Conservation (phyloP, 2,888 invertebrate genomes). For the Tubiluchus corallicola region DNA sequence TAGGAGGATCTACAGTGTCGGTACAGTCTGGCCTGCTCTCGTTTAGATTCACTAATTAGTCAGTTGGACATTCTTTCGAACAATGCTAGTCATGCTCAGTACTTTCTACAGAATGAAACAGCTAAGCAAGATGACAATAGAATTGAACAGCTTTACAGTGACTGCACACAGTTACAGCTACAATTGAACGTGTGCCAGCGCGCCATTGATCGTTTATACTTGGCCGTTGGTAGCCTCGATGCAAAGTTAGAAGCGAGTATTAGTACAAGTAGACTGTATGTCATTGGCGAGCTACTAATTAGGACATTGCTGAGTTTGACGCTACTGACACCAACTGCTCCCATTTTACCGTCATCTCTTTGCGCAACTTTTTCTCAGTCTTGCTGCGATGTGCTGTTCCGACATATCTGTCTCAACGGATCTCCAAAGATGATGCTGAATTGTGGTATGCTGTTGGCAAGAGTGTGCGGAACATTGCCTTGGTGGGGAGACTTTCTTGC, state of each 20-base stretch:
- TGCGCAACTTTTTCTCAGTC: slow-evolving; percentile 21
- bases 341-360: too few species aligned
- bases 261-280: slow-evolving; percentile 64
- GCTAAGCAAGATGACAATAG: slow-evolving; percentile 35
- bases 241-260: slow-evolving; percentile 8
- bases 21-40: slow-evolving; percentile 62
- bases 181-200: slow-evolving; percentile 65
- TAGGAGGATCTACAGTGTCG: slow-evolving; percentile 61
- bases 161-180: slow-evolving; percentile 69
- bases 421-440: slow-evolving; percentile 58
- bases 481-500: slow-evolving; percentile 88
- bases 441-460: slow-evolving; percentile 54
- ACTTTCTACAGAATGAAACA: slow-evolving; percentile 44
- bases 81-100: slow-evolving; percentile 34
- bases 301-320: slow-evolving; percentile 46
- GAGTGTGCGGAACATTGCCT: slow-evolving; percentile 48
- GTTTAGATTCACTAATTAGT: slow-evolving; percentile 56
- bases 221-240: slow-evolving; percentile 27
- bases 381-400: slow-evolving; percentile 40
- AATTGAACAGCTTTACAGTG: slow-evolving; percentile 41
- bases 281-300: slow-evolving; percentile 58
- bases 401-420: slow-evolving; percentile 53
- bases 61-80: slow-evolving; percentile 37
- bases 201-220: slow-evolving; percentile 52
- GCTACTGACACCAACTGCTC: too few species aligned